A percentile compares a stretch with the other conserved stretches of the same genome.
These are phyloP conservation scores for Brachionus asplanchnoidis DNA, from an alignment of 1,140 invertebrate genomes.

Conservation along the genomic window DNA sequence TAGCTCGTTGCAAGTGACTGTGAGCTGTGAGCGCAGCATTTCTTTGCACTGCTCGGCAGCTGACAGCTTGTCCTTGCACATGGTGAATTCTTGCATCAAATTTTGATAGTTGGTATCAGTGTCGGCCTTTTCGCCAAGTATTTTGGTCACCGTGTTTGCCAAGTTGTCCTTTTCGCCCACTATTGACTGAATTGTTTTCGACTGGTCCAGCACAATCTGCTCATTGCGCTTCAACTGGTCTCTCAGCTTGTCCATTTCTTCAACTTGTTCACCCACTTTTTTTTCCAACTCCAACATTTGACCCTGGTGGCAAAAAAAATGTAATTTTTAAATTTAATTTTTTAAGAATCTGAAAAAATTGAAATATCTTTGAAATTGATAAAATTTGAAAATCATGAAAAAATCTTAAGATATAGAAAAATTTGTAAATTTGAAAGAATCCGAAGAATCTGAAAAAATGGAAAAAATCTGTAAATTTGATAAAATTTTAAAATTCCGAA, in stretches of 20 bases:
- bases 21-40: conserved; percentile 22
- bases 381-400: too few species aligned
- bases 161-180: conserved; percentile 26
- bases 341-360: not conserved
- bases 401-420: too few species aligned
- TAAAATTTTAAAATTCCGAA: too few species aligned
- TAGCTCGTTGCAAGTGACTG: not conserved
- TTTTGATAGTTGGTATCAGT: not conserved
- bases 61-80: conserved; percentile 2
- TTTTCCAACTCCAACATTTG: not conserved
- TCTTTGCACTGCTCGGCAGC: conserved; percentile 38
- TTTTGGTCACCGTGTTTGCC: not conserved
- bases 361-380: too few species aligned
- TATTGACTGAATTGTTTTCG: conserved; percentile 29
- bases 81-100: not conserved
- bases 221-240: not conserved
- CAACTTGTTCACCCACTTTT: not conserved
- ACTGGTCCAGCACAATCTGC: not conserved
- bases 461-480: too few species aligned
- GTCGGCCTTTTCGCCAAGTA: conserved; percentile 5
- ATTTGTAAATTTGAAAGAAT: too few species aligned
- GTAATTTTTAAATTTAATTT: too few species aligned
- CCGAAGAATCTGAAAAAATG: too few species aligned
- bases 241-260: not conserved
- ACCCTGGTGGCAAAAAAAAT: not conserved